Percentiles rank a stretch among this genome's conserved stretches.
These are phyloP conservation scores for Amphiprion ocellaris DNA, from an alignment of 2,113 vertebrate genomes.

Conservation along the genomic window DNA sequence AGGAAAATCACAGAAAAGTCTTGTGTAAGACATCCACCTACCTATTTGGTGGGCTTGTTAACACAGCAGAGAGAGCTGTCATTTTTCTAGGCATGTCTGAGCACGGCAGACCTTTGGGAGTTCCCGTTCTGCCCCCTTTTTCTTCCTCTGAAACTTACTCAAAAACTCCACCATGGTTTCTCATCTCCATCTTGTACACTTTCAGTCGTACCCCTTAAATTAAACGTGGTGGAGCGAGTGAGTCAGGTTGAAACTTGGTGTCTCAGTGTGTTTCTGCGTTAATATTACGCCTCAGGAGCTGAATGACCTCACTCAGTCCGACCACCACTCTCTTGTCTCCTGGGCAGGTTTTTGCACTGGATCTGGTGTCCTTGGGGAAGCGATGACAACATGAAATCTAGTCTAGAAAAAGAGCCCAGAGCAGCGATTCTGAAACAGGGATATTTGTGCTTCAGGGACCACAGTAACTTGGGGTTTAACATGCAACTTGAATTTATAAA, in stretches of 20 bases:
- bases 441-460: too few species aligned
- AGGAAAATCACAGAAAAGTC: slow-evolving; percentile 60
- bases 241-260: slow-evolving; percentile 25
- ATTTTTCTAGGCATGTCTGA: slow-evolving; percentile 69
- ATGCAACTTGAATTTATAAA: too few species aligned
- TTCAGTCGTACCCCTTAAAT: not conserved
- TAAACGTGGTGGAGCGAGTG: slow-evolving; percentile 12
- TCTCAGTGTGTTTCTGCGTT: slow-evolving; percentile 17
- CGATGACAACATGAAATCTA: slow-evolving; percentile 20
- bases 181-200: slow-evolving; percentile 19
- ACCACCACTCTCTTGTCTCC: slow-evolving; percentile 31
- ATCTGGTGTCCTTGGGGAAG: slow-evolving; percentile 25
- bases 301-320: slow-evolving; percentile 3
- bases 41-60: slow-evolving; percentile 74
- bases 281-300: slow-evolving; percentile 29
- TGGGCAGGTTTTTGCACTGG: slow-evolving; percentile 15
- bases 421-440: not conserved
- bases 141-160: slow-evolving; percentile 24
- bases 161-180: slow-evolving; percentile 17
- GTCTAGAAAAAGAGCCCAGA: slow-evolving; percentile 5
- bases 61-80: slow-evolving; percentile 53
- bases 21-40: slow-evolving; percentile 66
- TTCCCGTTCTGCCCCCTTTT: slow-evolving; percentile 45
- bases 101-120: slow-evolving; percentile 56
- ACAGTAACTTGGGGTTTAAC: too few species aligned